Percentiles rank a stretch among this genome's conserved stretches.
Conservation (phyloP, 37 sponge, comb jelly and placozoan species). For the Geodia barretti region DNA sequence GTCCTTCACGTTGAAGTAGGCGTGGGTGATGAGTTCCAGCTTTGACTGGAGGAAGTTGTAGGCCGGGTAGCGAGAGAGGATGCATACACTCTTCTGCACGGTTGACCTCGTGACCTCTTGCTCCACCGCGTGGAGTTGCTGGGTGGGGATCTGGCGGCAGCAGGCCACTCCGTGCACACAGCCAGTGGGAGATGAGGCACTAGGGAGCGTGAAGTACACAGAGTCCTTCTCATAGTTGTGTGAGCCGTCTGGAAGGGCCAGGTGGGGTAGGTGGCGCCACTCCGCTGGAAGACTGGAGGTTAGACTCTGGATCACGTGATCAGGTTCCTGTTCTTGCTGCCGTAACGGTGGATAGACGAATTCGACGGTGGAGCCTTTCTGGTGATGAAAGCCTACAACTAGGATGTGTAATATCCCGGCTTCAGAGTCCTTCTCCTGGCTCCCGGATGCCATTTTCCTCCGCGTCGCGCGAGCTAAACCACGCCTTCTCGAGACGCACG, state of each 20-base stretch:
- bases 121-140: neutral
- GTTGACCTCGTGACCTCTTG: constrained; percentile 61
- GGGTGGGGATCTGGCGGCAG: constrained; percentile 61
- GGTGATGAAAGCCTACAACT: constrained; percentile 80
- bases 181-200: neutral
- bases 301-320: constrained; percentile 1
- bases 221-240: constrained; percentile 71
- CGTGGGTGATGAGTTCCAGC: constrained; percentile 66
- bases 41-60: constrained; percentile 66
- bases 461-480: neutral
- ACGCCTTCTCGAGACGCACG: neutral
- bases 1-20: constrained; percentile 77
- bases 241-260: constrained; percentile 81
- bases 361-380: constrained; percentile 70
- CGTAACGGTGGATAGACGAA: constrained; percentile 54
- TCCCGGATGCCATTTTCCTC: neutral
- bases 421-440: neutral
- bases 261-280: constrained; percentile 56
- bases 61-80: constrained; percentile 51
- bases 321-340: neutral
- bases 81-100: constrained; percentile 73
- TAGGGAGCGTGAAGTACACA: constrained; percentile 64
- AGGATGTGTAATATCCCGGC: constrained; percentile 37
- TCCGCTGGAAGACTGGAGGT: constrained; percentile 23
- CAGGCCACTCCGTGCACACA: constrained; percentile 65